Base-by-base conservation (phyloP, 2,113 vertebrate species). In the Archocentrus centrarchus region DNA sequence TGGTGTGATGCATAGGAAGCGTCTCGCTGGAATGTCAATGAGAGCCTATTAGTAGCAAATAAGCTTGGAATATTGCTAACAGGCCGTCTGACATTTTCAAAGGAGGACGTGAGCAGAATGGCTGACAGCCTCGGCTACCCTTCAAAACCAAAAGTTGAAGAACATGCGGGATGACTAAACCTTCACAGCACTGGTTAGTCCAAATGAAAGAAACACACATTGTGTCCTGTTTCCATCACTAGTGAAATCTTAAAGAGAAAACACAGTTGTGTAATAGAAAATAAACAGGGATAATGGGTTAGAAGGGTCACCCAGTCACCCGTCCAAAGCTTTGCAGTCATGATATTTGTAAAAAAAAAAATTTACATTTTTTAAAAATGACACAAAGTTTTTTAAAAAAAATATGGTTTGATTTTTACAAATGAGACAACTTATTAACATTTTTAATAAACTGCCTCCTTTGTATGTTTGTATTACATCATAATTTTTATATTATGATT, bases 61-160 rank as follows among this genome's bases (percentile, higher is more conserved):
- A 92, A 84, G 83, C 81, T 76, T 37, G 68, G 86, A 85, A 91
- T 90, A 86, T 91, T 86, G 84, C 91, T 92, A 94, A 95, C 92
- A 79, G 93, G 80, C 91, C 59, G 79, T 79, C 92, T 94, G 94
- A 95, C 95, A 95, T 95, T 95, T 94, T 94, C 91, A 90, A 91
- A 91, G 86, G 80, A 84, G 80, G 86, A 92, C 87, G 92, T 91
- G 92, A 93, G 85, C 59, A 18, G 93, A 92, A 91, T 93, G 88
- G 84, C 85, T 62, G 76, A 90, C 62, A 50, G 89, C 80, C 88
- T 81, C 55, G 1, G 44, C 58, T 75, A 83, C 87, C 81, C 79
- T 92, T 93, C 85, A 91, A 78, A 88, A 85, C 61, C 59, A 85
- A 86, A 91, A 79, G 77, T 75, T 78, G 83, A 89, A 85, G 84